A percentile compares a stretch with the other conserved stretches of the same genome.
These are phyloP conservation scores for Caenorhabditis brenneri DNA, from an alignment of 1,140 invertebrate species.

Conservation along the genomic window DNA sequence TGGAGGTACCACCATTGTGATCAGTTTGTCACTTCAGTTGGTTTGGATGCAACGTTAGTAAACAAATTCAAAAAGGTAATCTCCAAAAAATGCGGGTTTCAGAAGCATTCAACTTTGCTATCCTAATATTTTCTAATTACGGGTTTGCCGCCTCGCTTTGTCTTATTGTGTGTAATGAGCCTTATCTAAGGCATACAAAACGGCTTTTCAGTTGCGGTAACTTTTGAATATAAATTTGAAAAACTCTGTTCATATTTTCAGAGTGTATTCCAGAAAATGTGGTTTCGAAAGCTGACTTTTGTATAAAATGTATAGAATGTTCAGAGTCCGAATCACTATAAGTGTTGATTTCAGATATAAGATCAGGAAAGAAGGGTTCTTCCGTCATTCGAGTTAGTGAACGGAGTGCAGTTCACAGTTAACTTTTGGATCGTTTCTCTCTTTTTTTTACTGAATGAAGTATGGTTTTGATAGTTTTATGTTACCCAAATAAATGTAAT, in stretches of 20 bases:
- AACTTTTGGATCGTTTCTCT: not conserved
- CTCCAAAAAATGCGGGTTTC: not conserved
- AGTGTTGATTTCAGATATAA: not conserved
- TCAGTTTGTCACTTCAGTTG: not conserved
- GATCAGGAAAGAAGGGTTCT: not conserved
- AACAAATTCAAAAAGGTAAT: not conserved
- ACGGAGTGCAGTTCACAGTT: not conserved
- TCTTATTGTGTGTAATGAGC: not conserved
- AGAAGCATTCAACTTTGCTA: not conserved
- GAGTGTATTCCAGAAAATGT: not conserved
- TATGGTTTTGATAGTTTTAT: too few species aligned
- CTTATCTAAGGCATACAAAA: not conserved
- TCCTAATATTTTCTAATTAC: slow-evolving; percentile 12
- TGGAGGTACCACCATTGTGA: not conserved
- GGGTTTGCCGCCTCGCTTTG: not conserved
- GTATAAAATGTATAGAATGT: not conserved
- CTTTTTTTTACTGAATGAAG: not conserved
- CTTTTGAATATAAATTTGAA: not conserved
- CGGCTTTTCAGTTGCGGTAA: not conserved
- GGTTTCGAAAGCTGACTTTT: not conserved
- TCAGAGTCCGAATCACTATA: not conserved
- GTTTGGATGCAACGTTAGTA: not conserved
- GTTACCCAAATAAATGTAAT: too few species aligned
- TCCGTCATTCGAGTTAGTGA: not conserved
- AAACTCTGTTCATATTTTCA: not conserved